Base-by-base conservation (phyloP, 2,797 vertebrate species). In the Poecilia gillii region DNA sequence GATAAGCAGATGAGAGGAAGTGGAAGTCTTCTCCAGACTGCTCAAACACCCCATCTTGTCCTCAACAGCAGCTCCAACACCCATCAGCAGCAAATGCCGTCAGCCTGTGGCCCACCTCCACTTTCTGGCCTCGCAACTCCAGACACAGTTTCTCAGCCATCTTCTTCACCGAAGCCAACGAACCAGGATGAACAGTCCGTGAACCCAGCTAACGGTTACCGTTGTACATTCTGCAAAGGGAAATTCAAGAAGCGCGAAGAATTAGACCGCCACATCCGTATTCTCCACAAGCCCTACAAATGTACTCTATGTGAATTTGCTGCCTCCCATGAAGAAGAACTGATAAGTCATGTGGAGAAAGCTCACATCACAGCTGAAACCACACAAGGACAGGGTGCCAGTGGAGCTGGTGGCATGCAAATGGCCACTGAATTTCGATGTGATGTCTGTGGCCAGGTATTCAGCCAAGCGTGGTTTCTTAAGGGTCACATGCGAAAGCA, bases 401-500 rank as follows among this genome's bases (percentile, higher is more conserved):
- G 94, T 0, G 88, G 91, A 7, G 92, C 95, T 0, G 95, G 94
- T 0, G 97, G 97, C 9, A 96, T 95, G 76, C 97, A 97, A 82
- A 87, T 94, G 11, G 95, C 96, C 90, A 99, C 94, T 0, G 98
- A 99, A 93, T 99, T 99, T 80, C 97, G 99, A 57, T 99, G 99
- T 0, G 98, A 99, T 72, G 98, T 99, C 25, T 99, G 99, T 1
- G 96, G 98, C 77, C 99, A 99, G 91, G 95, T 99, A 66, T 99
- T 99, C 85, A 99, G 98, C 94, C 99, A 99, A 95, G 98, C 99
- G 47, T 99, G 99, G 99, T 99, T 99, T 94, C 96, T 99, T 1
- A 99, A 99, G 89, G 98, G 99, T 80, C 99, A 99, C 94, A 99
- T 99, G 99, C 97, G 99, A 75, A 99, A 99, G 93, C 99, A 99